Evolutionary conservation across 2,113 vertebrate species (phyloP).

Genomic region (Turdus rufiventris): DNA sequence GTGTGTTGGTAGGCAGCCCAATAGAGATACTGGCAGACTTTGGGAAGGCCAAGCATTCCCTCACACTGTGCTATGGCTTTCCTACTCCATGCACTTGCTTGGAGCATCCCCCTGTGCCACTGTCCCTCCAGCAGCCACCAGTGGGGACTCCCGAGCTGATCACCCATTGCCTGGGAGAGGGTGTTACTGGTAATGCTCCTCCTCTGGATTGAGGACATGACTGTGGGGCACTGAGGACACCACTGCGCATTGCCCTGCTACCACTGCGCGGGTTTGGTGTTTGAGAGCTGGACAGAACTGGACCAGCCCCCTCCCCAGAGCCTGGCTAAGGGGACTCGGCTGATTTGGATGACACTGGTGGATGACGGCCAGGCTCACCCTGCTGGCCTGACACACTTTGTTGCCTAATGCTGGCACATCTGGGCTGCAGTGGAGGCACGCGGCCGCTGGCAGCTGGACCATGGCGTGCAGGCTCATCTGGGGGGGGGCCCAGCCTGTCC

Average conservation of each 20-base stretch:
- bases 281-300: accelerated
- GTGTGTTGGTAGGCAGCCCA: accelerated
- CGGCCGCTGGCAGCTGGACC: neutral
- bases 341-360: neutral
- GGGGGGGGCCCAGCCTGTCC: neutral
- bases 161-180: neutral
- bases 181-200: neutral
- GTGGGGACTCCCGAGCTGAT: accelerated
- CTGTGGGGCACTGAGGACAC: accelerated
- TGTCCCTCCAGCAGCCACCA: neutral
- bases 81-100: neutral
- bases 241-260: accelerated
- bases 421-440: neutral
- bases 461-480: neutral
- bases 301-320: neutral
- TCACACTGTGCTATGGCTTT: accelerated
- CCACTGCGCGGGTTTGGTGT: neutral
- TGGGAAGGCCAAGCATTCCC: neutral
- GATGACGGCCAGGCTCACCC: neutral
- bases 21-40: accelerated
- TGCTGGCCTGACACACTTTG: neutral
- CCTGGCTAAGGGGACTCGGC: accelerated
- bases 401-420: neutral
- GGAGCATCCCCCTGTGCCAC: neutral
- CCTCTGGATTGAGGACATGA: neutral